Base-by-base conservation (phyloP, 2,113 vertebrate species). In the Thunnus thynnus region DNA sequence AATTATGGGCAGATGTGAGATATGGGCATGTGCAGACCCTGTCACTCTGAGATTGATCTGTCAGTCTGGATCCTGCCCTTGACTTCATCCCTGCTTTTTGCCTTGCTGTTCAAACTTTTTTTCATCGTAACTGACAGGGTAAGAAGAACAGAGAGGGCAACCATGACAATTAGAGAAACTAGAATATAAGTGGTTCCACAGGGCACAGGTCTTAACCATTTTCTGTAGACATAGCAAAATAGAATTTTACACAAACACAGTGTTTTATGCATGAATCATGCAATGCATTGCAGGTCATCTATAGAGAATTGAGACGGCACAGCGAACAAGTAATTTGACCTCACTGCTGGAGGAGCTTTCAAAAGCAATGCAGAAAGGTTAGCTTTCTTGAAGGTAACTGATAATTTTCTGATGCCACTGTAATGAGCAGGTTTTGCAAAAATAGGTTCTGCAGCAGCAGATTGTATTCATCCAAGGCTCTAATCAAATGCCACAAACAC, bases 1-100 rank as follows among this genome's bases (percentile, higher is more conserved):
- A 82, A 76, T 80, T 75, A 80, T 22, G 27, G 64, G 27, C 57
- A 80, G 72, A 68, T 78, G 57, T 63, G 67, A 71, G 72, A 78
- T 82, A 68, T 52, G 54, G 74, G 75, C 47, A 50, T 30, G 70
- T 72, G 56, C 55, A 47, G 44, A 50, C 48, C 27, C 52, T 76
- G 71, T 83, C 86, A 74, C 57, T 73, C 22, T 66, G 10, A 82
- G 72, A 91, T 80, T 61, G 72, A 86, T 82, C 75, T 62, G 67
- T 76, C 69, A 65, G 61, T 82, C 75, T 84, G 67, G 27, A 83
- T 58, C 50, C 57, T 13, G 44, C 62, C 62, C 64, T 72, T 76
- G 57, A 44, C 32, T 47, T 80, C 41, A 69, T 78, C 41, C 20
- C 22, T 56, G 13, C 4, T 30, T 47, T 64, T 51, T 72, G 14